Conservation (phyloP, 2,113 vertebrate species). For the Myrmecophaga tridactyla region DNA sequence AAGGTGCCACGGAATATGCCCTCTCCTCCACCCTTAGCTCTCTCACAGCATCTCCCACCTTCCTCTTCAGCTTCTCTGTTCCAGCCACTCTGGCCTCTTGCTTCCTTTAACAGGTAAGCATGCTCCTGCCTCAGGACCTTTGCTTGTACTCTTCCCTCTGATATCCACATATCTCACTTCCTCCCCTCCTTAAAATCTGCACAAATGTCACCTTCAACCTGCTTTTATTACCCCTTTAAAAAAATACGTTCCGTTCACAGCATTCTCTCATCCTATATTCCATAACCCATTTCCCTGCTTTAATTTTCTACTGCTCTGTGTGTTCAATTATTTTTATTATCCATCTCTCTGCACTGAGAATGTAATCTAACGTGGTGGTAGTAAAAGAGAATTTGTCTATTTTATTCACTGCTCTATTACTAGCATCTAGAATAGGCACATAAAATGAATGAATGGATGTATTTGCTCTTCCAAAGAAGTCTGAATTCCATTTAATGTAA, state of each 20-base stretch:
- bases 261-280: background rate
- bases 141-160: background rate
- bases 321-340: background rate
- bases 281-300: background rate
- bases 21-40: background rate
- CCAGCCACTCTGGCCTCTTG: background rate
- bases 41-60: rapidly evolving
- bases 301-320: background rate
- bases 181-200: background rate
- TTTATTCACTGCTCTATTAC: background rate
- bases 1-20: background rate
- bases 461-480: background rate
- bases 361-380: background rate
- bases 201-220: background rate
- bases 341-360: background rate
- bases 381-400: background rate
- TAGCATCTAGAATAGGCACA: background rate
- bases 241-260: background rate
- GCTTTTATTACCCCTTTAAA: background rate
- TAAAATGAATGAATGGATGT: background rate
- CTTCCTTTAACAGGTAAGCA: background rate
- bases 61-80: background rate
- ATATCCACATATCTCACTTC: too few relatives aligned
- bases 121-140: background rate
- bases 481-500: background rate